Evolutionary conservation across 2,797 vertebrate species (phyloP), one percentile per base, ranked within the genome.

Genomic region (Malurus leucopterus): DNA sequence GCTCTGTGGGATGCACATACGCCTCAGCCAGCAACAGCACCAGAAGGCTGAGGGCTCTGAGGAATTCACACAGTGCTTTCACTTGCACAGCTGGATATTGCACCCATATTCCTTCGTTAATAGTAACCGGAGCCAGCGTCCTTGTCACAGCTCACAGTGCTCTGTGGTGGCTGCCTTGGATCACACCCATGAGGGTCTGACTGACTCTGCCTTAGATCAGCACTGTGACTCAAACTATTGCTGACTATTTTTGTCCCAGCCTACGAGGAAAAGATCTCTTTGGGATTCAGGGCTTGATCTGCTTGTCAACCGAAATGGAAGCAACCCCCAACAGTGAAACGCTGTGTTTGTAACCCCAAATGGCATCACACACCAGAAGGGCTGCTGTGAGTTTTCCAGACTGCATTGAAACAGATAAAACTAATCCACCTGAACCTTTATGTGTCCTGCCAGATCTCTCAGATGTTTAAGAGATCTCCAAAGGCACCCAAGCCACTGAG

Each of bases 261-360:
- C 53, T 54, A 36, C 0, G 0, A 79, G 27, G 32, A 49, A 79
- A 29, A 29, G 3, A 38, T 7, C 12, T n/a, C 5, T 58, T 74
- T 46, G 29, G 40, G 44, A 68, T 77, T 76, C 41, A 50, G 29
- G 21, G n/a, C 54, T 58, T 63, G 43, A 46, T 11, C 36, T 69
- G 40, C 12, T 76, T 3, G 2, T 75, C 53, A 34, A 9, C 41
- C 69, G 77, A 82, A 84, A 75, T 1, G 55, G 34, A 24, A 27
- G 24, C 24, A 49, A 32, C 6, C 22, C n/a, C 29, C 18, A 51
- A 26, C 2, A 69, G 26, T 9, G 36, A 58, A 84, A 75, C 4
- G 20, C 7, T 0, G 0, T 36, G 22, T 26, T 54, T 50, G 38
- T 38, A 65, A 68, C 26, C 9, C 24, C 40, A 83, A 68, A 53